Evolutionary conservation across 2,888 invertebrate species (phyloP), one percentile per base, ranked within the genome.

Genomic region (Lasioglossum vierecki): DNA sequence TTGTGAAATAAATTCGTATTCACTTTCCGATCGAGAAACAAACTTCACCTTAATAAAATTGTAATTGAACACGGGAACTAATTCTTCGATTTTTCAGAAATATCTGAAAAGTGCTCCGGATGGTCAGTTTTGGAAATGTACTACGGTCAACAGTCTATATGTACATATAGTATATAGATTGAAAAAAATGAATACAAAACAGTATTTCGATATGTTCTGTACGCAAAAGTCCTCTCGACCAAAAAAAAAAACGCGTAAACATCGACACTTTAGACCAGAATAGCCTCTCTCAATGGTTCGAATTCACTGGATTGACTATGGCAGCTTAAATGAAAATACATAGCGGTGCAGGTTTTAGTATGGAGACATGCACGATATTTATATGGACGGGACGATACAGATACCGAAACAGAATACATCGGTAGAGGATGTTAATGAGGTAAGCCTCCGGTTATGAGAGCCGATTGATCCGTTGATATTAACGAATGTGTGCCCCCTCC

Each of bases 401-500:
- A 60, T 44, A 44, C 30, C 18, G 22, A 63, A 18, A 60, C 44
- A 44, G 30, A n/a, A n/a, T n/a, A n/a, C n/a, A n/a, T 11, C 60
- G n/a, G 18, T 30, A 11, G 68, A 39, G 4, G 8, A 22, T 22
- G 68, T 22, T 11, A 68, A 68, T 35, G 66, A 39, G 22, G 39
- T 8, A 53, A 39, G 39, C 11, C 39, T 35, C 11, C 39, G 22
- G 9, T 68, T 39, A 39, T 11, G 68, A 49, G 11, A 41, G 26
- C 15, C 26, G 6, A n/a, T 49, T 49, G 22, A 22, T 66, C 35
- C 35, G 49, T 75, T 60, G 46, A 39, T 53, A 22, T 13, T 18
- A n/a, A 49, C 57, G 80, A 84, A 63, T 71, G 85, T 84, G 85
- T 85, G 85, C 84, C 80, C 77, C 77, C 35, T 85, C 75, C 70